Base-by-base conservation (phyloP, 2,888 invertebrate species). In the Notodonta dromedarius region DNA sequence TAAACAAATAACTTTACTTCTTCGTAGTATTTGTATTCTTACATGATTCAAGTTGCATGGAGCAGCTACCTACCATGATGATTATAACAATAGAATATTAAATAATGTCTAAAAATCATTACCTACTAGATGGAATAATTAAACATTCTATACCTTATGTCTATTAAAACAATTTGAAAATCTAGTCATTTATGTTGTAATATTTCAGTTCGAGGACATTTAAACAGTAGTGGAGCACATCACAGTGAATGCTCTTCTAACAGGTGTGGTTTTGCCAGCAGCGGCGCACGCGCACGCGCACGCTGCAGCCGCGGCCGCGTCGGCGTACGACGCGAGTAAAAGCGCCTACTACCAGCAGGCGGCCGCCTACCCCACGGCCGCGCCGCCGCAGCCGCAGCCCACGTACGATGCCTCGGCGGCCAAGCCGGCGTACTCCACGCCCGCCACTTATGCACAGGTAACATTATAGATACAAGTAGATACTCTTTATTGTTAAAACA, bases 311-410 rank as follows among this genome's bases (percentile, higher is more conserved):
- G 94, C 93, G 66, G 94, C 94, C 4, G 94, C 94, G 66, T 96
- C 96, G 50, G 95, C 96, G 55, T 97, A 97, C 94, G 97, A 97
- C 94, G 96, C 97, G 13, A 96, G 96, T 79, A 97, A 97, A 90
- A 96, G 97, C 2, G 96, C 96, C 67, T 97, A 97, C 88, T 97
- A 97, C 87, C 97, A 97, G 88, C 96, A 97, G 74, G 96, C 95
- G 55, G 95, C 96, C 51, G 95, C 95, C 57, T 95, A 96, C 84
- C 95, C 96, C 9, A 68, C 90, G 16, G 87, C 91, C 14, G 96
- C 95, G 59, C 95, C 94, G 48, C 95, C 95, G 56, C 94, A 94
- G 79, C 94, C 94, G 57, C 94, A 94, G 70, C 94, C 94, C 50
- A 89, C 95, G 70, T 95, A 95, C 86, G 94, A 95, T 77, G 82